Evolutionary conservation across 2,888 invertebrate genomes (phyloP).

Genomic region (Cataglyphis livida): DNA sequence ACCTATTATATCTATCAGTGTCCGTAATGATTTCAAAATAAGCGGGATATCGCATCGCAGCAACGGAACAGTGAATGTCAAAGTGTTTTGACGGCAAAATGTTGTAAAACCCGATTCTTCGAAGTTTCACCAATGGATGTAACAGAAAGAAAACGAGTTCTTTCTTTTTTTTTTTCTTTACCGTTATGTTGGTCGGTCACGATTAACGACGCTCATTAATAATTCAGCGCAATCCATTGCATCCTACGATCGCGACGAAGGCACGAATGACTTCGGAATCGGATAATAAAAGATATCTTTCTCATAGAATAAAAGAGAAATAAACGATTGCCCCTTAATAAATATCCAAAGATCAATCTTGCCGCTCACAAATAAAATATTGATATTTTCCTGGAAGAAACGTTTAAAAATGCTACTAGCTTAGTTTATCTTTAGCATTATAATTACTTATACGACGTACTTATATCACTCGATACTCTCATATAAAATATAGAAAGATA

Average conservation of each 20-base stretch:
- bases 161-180: conserved; percentile 69
- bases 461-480: neutral
- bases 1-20: neutral
- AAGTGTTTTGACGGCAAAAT: conserved; percentile 37
- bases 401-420: neutral
- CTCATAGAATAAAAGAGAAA: neutral
- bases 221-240: conserved; percentile 70
- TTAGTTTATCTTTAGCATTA: neutral
- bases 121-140: conserved; percentile 65
- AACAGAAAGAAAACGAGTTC: conserved; percentile 57
- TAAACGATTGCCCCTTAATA: neutral
- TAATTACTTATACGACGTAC: neutral
- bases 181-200: conserved; percentile 68
- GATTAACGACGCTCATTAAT: conserved; percentile 73
- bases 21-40: conserved; percentile 25
- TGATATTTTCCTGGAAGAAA: neutral
- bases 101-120: conserved; percentile 52
- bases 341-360: neutral
- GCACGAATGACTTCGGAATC: conserved; percentile 7
- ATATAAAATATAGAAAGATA: neutral
- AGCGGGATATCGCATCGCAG: neutral
- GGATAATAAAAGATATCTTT: conserved; percentile 4
- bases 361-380: conserved; percentile 1
- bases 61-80: conserved; percentile 44
- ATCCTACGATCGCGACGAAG: conserved; percentile 54